Conservation (phyloP, 92 coral and sea anemone species). For the Muricea muricata region DNA sequence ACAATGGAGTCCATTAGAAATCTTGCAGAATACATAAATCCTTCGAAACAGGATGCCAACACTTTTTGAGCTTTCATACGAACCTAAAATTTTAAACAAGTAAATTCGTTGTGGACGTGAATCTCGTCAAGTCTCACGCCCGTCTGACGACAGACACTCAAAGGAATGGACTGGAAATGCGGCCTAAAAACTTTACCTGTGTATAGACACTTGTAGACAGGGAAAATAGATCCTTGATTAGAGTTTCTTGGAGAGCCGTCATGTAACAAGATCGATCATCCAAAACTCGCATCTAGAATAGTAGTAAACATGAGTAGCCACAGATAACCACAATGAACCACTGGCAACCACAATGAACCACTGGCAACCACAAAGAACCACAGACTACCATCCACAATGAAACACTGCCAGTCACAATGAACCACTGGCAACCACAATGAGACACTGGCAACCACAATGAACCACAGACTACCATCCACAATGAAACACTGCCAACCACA, state of each 20-base stretch:
- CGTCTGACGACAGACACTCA: too few relatives aligned
- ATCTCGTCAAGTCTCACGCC: too few relatives aligned
- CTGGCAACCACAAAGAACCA: not conserved
- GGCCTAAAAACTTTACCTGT: too few relatives aligned
- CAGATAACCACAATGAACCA: not conserved
- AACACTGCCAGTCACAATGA: not conserved
- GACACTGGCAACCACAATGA: not conserved
- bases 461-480: not conserved
- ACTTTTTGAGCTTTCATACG: slow-evolving; percentile 94
- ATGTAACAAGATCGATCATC: slow-evolving; percentile 86
- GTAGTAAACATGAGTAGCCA: not conserved
- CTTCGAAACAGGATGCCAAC: slow-evolving; percentile 80
- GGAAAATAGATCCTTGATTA: slow-evolving; percentile 82
- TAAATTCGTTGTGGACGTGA: not conserved
- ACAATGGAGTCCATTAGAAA: slow-evolving; percentile 79
- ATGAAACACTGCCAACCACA: too few relatives aligned
- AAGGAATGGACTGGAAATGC: too few relatives aligned
- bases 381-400: not conserved
- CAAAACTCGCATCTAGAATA: slow-evolving; percentile 87
- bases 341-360: not conserved
- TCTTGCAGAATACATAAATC: slow-evolving; percentile 90
- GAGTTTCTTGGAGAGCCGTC: slow-evolving; percentile 84
- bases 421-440: not conserved
- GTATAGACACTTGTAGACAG: slow-evolving; percentile 95
- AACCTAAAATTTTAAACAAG: slow-evolving; percentile 67